A percentile compares a stretch with the other conserved stretches of the same genome.
These are phyloP conservation scores for Allygus modestus DNA, from an alignment of 2,888 invertebrate species.

Conservation along the genomic window DNA sequence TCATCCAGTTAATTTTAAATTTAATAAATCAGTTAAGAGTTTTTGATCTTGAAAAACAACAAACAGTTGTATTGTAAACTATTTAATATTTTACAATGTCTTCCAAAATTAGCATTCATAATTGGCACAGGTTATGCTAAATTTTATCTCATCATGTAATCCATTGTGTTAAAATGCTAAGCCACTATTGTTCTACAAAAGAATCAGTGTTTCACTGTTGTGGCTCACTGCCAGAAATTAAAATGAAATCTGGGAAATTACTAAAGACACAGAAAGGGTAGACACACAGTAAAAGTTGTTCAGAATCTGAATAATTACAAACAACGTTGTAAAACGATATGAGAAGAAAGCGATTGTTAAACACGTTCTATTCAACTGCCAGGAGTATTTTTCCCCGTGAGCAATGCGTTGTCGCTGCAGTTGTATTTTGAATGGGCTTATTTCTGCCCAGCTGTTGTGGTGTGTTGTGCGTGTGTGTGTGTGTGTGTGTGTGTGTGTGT, in stretches of 20 bases:
- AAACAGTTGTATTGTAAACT: too few relatives aligned
- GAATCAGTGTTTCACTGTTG: slow-evolving; percentile 7
- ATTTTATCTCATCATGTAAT: neutral
- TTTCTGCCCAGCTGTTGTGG: slow-evolving; percentile 36
- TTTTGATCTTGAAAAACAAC: too few relatives aligned
- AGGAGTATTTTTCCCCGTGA: neutral
- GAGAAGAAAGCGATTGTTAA: neutral
- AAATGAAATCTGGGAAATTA: slow-evolving; percentile 18
- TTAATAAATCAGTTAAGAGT: too few relatives aligned
- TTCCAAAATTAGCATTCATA: neutral
- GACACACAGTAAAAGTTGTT: neutral
- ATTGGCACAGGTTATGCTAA: neutral
- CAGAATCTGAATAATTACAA: neutral
- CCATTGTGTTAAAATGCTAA: neutral
- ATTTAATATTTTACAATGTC: neutral
- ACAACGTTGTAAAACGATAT: slow-evolving; percentile 14
- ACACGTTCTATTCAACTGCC: neutral
- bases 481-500: neutral
- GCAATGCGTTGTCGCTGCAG: slow-evolving; percentile 6
- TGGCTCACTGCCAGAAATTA: neutral
- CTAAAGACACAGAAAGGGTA: slow-evolving; percentile 7
- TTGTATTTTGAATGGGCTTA: slow-evolving; percentile 49
- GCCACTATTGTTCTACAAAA: slow-evolving; percentile 13
- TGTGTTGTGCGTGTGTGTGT: neutral
- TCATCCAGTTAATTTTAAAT: too few relatives aligned